Evolutionary conservation across 1,140 invertebrate genomes (phyloP).

Genomic region (Chlorops oryzae): DNA sequence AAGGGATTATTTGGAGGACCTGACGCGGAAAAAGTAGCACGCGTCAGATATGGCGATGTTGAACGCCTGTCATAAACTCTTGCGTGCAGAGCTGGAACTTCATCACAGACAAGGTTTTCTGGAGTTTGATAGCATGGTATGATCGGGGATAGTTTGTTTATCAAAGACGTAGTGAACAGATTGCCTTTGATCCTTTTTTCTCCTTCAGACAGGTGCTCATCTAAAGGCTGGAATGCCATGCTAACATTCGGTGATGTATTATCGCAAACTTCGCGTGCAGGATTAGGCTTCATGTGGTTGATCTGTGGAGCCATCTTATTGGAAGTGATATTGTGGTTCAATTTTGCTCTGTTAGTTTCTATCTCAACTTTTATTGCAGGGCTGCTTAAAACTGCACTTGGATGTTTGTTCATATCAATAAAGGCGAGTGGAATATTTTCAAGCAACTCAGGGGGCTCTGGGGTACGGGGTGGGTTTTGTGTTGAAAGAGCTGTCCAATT

Average conservation of each 20-base stretch:
- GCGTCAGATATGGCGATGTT: constrained; percentile 55
- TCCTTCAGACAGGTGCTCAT: constrained; percentile 49
- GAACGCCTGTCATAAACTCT: constrained; percentile 51
- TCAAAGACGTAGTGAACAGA: constrained; percentile 44
- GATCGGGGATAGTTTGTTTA: constrained; percentile 59
- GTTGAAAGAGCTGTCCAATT: constrained; percentile 54
- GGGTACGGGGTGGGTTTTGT: constrained; percentile 50
- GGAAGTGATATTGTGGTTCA: no score
- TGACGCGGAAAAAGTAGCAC: constrained; percentile 54
- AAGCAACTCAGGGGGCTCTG: constrained; percentile 47
- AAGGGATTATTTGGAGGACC: constrained; percentile 57
- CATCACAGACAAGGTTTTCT: constrained; percentile 57
- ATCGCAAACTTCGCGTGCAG: neutral
- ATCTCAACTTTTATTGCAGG: neutral
- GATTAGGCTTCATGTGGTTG: neutral
- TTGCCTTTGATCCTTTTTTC: no score
- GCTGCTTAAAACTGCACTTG: constrained; percentile 3
- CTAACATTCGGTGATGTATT: neutral
- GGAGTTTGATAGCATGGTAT: constrained; percentile 58
- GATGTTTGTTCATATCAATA: constrained; percentile 31
- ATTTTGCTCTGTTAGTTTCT: no score
- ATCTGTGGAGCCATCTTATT: no score
- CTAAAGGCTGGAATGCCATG: constrained; percentile 56
- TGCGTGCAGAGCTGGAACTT: constrained; percentile 52
- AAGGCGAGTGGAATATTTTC: constrained; percentile 46